Conservation (phyloP, 2,888 invertebrate species). For the Plagodis dolabraria region DNA sequence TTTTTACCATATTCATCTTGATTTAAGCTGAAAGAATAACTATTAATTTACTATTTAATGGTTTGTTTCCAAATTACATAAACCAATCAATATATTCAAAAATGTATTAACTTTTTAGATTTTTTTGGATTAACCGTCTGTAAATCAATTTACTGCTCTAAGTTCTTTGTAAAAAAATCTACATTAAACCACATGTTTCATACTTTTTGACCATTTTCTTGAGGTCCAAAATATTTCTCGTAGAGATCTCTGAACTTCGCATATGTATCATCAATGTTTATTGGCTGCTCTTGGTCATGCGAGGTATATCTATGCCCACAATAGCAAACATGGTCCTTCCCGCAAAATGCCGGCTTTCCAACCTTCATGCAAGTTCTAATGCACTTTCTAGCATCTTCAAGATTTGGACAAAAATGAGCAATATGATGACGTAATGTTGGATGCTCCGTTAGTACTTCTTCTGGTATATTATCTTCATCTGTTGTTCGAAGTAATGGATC, state of each 20-base stretch:
- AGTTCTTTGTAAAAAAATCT: no score
- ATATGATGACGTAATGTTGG: slow-evolving; percentile 67
- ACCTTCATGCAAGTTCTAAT: slow-evolving; percentile 62
- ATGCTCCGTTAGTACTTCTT: not conserved
- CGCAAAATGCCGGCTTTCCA: slow-evolving; percentile 73
- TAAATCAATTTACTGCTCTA: not conserved
- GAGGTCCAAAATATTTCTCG: slow-evolving; percentile 64
- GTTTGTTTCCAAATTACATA: no score
- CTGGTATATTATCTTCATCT: not conserved
- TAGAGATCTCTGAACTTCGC: slow-evolving; percentile 63
- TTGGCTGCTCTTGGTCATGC: slow-evolving; percentile 26
- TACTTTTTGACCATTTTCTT: slow-evolving; percentile 1
- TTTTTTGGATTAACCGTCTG: no score
- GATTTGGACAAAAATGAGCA: slow-evolving; percentile 72
- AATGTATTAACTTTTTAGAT: no score
- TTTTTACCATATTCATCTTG: no score
- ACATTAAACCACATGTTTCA: no score
- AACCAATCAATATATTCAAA: no score
- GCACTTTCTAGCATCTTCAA: slow-evolving; percentile 60
- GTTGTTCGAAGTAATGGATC: not conserved
- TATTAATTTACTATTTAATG: no score
- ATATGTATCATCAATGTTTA: slow-evolving; percentile 40
- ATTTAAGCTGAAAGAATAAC: no score
- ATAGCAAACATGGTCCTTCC: slow-evolving; percentile 73
- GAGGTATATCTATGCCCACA: slow-evolving; percentile 63